phyloP scores from a whole-genome alignment of 2,888 invertebrate genomes.

The Blastobasis lacticolella region DNA sequence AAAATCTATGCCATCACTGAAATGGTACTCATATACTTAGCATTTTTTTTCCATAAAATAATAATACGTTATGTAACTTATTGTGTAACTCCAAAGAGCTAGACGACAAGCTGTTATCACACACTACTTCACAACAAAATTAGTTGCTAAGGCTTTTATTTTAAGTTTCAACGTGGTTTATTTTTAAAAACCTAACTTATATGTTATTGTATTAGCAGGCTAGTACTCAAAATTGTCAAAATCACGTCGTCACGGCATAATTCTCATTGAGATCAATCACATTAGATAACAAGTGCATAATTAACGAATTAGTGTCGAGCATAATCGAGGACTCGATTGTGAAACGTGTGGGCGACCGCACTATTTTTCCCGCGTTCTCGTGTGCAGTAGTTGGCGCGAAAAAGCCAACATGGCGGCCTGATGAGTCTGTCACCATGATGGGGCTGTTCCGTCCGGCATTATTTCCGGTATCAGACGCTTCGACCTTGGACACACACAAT shows the following conservation, averaged over 20 bases:
- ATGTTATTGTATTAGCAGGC: too few relatives aligned
- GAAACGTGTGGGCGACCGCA: conserved; percentile 1
- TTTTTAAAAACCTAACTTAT: too few relatives aligned
- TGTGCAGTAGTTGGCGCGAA: too few relatives aligned
- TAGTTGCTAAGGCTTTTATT: too few relatives aligned
- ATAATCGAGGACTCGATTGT: conserved; percentile 8
- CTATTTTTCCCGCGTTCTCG: conserved; percentile 5
- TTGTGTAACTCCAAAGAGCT: too few relatives aligned
- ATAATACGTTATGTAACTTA: too few relatives aligned
- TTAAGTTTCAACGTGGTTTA: too few relatives aligned
- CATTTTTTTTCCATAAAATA: too few relatives aligned
- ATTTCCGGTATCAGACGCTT: conserved; percentile 21
- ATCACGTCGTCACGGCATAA: neutral
- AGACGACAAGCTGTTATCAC: too few relatives aligned
- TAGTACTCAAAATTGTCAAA: conserved; percentile 1
- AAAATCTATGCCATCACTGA: too few relatives aligned
- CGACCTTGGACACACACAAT: conserved; percentile 31
- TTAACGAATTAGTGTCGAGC: conserved; percentile 6
- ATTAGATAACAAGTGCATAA: conserved; percentile 5
- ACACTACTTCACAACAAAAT: too few relatives aligned
- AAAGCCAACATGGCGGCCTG: conserved; percentile 2
- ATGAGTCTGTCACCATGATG: conserved; percentile 8
- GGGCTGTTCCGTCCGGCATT: conserved; percentile 15
- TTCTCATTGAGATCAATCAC: neutral
- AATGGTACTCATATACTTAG: too few relatives aligned